Evolutionary conservation across 2,888 invertebrate genomes (phyloP), one percentile per base, ranked within the genome.

Genomic region (Boloria selene): DNA sequence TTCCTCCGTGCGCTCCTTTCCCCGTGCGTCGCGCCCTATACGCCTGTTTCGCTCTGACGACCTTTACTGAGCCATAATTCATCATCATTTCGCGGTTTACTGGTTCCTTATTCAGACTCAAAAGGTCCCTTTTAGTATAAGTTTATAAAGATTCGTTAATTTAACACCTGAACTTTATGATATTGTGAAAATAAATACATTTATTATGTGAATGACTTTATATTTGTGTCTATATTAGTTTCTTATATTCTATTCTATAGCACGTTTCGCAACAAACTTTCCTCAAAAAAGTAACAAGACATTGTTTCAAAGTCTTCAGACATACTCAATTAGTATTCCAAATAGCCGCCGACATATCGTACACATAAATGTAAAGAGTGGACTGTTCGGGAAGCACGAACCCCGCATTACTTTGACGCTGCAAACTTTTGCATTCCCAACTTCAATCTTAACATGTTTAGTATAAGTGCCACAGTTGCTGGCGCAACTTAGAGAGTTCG

Each of bases 21-120:
- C 82, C 71, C 77, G 71, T 84, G 42, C 74, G 68, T 56, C n/a
- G 71, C 42, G 61, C 56, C 61, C 65, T 69, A 63, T 79, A 74
- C 72, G 67, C 67, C 79, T 76, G 74, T 88, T 82, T 83, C 87
- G 67, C 75, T 88, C 82, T 75, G 72, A 73, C 82, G 84, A 85
- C 86, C 86, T 89, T 87, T 84, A 84, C 82, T 82, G 79, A 73
- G 76, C 76, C 79, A 79, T 90, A 85, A 93, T 93, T 92, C 92
- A 92, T 93, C 93, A 92, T 93, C 89, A 84, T 93, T 93, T 92
- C 86, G 86, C 92, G 92, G 89, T 90, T 92, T 87, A 84, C 84
- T 92, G 92, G 82, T 85, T 90, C 88, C 86, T 86, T 83, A 92
- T 92, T 91, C 88, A 92, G 59, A 70, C 70, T 61, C 65, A 70